Conservation (phyloP, 2,113 vertebrate species). For the Rhineura floridana region DNA sequence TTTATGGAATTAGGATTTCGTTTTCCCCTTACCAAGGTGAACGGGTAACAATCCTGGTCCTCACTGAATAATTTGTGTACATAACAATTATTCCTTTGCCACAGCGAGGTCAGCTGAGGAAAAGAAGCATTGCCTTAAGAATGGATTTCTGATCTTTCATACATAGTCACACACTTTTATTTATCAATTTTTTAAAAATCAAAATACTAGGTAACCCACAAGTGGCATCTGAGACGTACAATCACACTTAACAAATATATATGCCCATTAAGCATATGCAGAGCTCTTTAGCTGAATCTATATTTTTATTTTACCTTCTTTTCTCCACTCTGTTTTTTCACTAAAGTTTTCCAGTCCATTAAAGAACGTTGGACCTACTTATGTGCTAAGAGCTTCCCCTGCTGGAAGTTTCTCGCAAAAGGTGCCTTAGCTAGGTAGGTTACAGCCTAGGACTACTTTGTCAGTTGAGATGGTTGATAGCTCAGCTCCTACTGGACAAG, state of each 20-base stretch:
- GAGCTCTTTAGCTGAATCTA: not conserved
- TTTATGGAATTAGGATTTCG: slow-evolving; percentile 67
- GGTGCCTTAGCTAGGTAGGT: slow-evolving; percentile 61
- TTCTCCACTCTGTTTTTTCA: not conserved
- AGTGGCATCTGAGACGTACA: not conserved
- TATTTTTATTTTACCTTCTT: not conserved
- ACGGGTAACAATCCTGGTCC: slow-evolving; percentile 65
- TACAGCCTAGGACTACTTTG: slow-evolving; percentile 64
- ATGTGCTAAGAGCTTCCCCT: slow-evolving; percentile 83
- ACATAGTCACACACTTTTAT: slow-evolving; percentile 53
- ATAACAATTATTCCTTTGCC: slow-evolving; percentile 46
- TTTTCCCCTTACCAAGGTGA: slow-evolving; percentile 75
- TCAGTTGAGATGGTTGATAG: slow-evolving; percentile 58
- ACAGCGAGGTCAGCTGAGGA: not conserved
- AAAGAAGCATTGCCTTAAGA: slow-evolving; percentile 29
- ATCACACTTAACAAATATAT: slow-evolving; percentile 25
- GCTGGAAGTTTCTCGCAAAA: slow-evolving; percentile 78
- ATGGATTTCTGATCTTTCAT: slow-evolving; percentile 30
- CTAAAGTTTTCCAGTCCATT: slow-evolving; percentile 56
- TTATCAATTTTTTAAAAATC: slow-evolving; percentile 34
- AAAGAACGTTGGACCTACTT: slow-evolving; percentile 51
- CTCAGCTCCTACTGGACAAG: slow-evolving; percentile 60
- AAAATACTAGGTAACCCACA: not conserved
- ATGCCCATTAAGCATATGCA: slow-evolving; percentile 10
- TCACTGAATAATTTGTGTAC: slow-evolving; percentile 66